Conservation (phyloP, 53 echinoderm and acorn worm genomes). For the Holothuria leucospilota region DNA sequence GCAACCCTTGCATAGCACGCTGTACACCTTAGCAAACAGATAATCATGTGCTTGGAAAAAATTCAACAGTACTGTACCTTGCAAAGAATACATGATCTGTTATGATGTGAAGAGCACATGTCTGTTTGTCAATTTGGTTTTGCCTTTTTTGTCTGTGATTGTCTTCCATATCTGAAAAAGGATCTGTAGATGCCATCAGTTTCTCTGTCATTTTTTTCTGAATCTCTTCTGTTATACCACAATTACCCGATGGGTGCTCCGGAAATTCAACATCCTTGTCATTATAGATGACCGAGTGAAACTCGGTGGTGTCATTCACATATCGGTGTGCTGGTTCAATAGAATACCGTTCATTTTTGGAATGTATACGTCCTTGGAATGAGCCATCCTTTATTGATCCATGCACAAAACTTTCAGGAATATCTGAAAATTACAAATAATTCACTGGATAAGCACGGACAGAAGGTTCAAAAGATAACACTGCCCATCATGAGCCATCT, state of each 20-base stretch:
- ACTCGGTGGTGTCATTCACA: slow-evolving; percentile 5
- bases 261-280: slow-evolving; percentile 44
- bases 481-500: too few relatives aligned
- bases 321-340: slow-evolving; percentile 36
- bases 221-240: slow-evolving; percentile 8
- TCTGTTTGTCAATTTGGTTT: background rate
- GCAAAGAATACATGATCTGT: slow-evolving; percentile 32
- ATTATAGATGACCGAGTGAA: slow-evolving; percentile 47
- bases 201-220: slow-evolving; percentile 13
- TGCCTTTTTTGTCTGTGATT: slow-evolving; percentile 28
- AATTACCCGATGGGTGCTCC: background rate
- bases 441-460: background rate
- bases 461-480: background rate
- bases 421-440: slow-evolving; percentile 10
- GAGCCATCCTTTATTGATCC: slow-evolving; percentile 19
- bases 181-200: background rate
- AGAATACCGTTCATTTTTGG: slow-evolving; percentile 1
- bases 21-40: too few relatives aligned
- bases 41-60: too few relatives aligned
- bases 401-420: slow-evolving; percentile 31
- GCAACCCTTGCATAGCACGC: too few relatives aligned
- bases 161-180: background rate
- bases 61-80: background rate
- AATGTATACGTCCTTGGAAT: slow-evolving; percentile 32
- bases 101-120: slow-evolving; percentile 28